Base-by-base conservation (phyloP, 1,140 invertebrate species). In the Copidosoma floridanum region DNA sequence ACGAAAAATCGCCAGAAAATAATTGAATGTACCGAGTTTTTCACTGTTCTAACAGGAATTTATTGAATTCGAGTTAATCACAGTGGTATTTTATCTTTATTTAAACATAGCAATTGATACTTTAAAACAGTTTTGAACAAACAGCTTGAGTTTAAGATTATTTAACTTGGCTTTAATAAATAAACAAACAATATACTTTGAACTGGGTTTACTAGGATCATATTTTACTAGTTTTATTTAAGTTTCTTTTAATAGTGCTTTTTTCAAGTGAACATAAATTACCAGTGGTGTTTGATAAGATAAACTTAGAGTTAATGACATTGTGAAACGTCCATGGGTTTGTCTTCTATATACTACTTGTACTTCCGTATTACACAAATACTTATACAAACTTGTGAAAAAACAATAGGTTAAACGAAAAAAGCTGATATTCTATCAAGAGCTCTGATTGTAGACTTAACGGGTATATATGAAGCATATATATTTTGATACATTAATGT, bases 401-500 rank as follows among this genome's bases (percentile, higher is more conserved):
- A n/a, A n/a, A n/a, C n/a, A n/a, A n/a, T n/a, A n/a, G n/a, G n/a
- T n/a, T n/a, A n/a, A n/a, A n/a, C n/a, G n/a, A 21, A 29, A 61
- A 65, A 72, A 56, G 43, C 65, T 50, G 63, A 55, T 63, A 55
- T 71, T 76, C 58, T 73, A 59, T 74, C 74, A 68, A 55, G 68
- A 73, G 68, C 70, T 75, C 71, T 71, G 68, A 67, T 72, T 71
- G 70, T 74, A 75, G 66, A 75, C 70, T 68, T 71, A 72, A 72
- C 71, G 67, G 58, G 71, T 71, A 74, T n/a, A n/a, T 65, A 77
- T 65, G 57, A 65, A 66, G 68, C 72, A 74, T 47, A 73, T 77
- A 78, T 79, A 75, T 78, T 79, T 79, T 79, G 73, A 78, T 79
- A 78, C 73, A 69, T 77, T 79, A 65, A 70, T 76, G 69, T 76